Evolutionary conservation across 1,140 invertebrate genomes (phyloP).

Genomic region (Delia radicum): DNA sequence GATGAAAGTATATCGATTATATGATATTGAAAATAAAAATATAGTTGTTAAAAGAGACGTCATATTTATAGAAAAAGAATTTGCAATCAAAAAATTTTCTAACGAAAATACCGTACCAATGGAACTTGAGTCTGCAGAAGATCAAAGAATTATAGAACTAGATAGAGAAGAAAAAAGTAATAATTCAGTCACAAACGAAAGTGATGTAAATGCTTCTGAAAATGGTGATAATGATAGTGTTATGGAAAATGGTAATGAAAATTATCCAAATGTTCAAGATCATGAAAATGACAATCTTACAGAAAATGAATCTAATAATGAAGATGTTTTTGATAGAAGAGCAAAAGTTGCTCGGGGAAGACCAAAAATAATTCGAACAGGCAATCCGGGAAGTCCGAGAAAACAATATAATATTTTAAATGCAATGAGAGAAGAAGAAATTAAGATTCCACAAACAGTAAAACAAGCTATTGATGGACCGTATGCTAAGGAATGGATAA

Average conservation of each 20-base stretch:
- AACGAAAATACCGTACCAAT: background rate
- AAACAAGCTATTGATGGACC: background rate
- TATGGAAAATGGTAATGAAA: too few relatives aligned
- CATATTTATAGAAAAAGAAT: constrained; percentile 8
- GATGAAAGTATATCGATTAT: constrained; percentile 12
- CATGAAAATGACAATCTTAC: too few relatives aligned
- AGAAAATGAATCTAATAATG: background rate
- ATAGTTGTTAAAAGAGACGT: constrained; percentile 12
- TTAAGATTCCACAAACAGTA: background rate
- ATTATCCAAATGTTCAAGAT: too few relatives aligned
- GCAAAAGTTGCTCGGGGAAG: background rate
- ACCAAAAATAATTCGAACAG: background rate
- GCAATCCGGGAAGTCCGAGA: background rate
- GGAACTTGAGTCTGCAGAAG: too few relatives aligned
- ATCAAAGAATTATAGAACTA: background rate
- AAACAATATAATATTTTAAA: constrained; percentile 25
- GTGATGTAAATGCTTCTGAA: background rate
- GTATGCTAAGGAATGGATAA: background rate
- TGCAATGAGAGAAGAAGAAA: background rate
- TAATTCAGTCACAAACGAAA: background rate
- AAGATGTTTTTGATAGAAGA: background rate
- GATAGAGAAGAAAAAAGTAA: background rate
- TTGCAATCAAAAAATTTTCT: constrained; percentile 25
- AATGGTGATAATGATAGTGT: background rate
- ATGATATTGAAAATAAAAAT: background rate